A percentile compares a stretch with the other conserved stretches of the same genome.
phyloP scores from a whole-genome alignment of 2,888 invertebrate species.

The Ptychoptera albimana region DNA sequence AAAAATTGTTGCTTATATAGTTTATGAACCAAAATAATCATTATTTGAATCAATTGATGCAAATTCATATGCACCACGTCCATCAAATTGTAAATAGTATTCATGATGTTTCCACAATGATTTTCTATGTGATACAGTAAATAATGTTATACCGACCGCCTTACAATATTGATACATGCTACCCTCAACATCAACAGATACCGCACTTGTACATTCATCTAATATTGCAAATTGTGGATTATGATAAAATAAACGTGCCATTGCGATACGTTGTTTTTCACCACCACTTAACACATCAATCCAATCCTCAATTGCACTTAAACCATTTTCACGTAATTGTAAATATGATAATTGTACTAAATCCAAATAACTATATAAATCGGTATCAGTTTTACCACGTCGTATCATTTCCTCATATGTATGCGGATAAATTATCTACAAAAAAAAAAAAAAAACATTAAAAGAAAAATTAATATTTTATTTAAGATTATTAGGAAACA shows the following conservation, averaged over 20 bases:
- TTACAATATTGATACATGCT: constrained; percentile 92
- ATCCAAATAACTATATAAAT: constrained; percentile 59
- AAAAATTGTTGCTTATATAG: neutral
- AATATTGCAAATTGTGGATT: constrained; percentile 96
- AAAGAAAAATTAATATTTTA: neutral
- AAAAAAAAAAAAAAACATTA: constrained; percentile 1
- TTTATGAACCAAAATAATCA: constrained; percentile 86
- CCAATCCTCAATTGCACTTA: constrained; percentile 95
- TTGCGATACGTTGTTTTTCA: constrained; percentile 96
- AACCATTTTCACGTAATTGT: constrained; percentile 67
- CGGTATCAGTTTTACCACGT: constrained; percentile 60
- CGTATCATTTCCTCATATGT: constrained; percentile 69
- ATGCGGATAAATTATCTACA: constrained; percentile 79
- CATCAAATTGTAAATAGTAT: constrained; percentile 91
- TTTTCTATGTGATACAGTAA: constrained; percentile 94
- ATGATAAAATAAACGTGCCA: constrained; percentile 95
- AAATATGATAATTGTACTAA: constrained; percentile 75
- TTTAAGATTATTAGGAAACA: neutral
- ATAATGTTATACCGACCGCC: constrained; percentile 71
- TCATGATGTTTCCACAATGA: constrained; percentile 97
- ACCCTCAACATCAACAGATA: constrained; percentile 96
- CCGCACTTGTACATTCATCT: constrained; percentile 98
- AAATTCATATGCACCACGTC: constrained; percentile 79
- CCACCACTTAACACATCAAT: constrained; percentile 96
- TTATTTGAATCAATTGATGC: constrained; percentile 72